Evolutionary conservation across 2,888 invertebrate genomes (phyloP), one percentile per base, ranked within the genome.

Genomic region (Nasonia oneida): DNA sequence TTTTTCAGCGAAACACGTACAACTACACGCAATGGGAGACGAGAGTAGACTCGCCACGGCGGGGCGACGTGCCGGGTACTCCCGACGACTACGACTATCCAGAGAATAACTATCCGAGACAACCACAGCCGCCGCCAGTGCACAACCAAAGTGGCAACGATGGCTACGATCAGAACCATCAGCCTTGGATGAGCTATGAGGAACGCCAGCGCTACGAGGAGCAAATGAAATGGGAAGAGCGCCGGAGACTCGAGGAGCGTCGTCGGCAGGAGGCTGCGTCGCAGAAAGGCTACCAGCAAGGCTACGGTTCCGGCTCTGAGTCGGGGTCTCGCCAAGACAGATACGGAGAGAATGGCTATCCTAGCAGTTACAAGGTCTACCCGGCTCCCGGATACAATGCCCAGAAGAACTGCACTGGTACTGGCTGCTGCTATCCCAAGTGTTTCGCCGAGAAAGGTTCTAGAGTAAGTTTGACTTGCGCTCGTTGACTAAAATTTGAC

Each of bases 371-470:
- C 88, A 93, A 94, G 39, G 94, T 94, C 5, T 92, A 93, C 83
- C 94, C 94, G 2, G 93, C 94, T 33, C 94, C 94, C 4, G 93
- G 94, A 83, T 61, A 61, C 23, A 61, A 61, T 23, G 93, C 92
- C 2, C 94, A 95, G 90, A 94, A 94, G 74, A 96, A 96, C 90
- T 96, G 96, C 89, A 93, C 89, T 0, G 96, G 95, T 15, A 94
- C 95, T 0, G 96, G 95, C 84, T 96, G 96, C 90, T 98, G 98
- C 91, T 95, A 95, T 67, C 97, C 97, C 0, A 97, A 98, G 94
- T 98, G 98, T 93, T 96, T 97, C 88, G 98, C 98, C 1, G 97
- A 98, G 93, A 98, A 98, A 94, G 98, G 98, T 91, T 95, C 95
- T 86, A 94, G 97, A 91, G 97, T 97, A 94, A 93, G 94, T 93